Evolutionary conservation across 2,113 vertebrate genomes (phyloP).

Genomic region (Prochilodus magdalenae): DNA sequence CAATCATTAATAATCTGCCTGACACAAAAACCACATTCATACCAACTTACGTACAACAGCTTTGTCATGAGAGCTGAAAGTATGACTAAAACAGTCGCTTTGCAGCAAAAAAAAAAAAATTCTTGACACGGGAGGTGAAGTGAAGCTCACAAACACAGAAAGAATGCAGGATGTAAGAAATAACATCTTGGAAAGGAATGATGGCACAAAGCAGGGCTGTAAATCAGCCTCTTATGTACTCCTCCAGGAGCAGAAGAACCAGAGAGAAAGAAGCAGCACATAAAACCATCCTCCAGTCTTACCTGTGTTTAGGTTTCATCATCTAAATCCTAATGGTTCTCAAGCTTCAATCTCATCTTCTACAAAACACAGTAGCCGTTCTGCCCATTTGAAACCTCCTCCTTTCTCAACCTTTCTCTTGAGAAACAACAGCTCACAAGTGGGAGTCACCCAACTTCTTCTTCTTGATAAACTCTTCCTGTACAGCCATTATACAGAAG

Average conservation of each 20-base stretch:
- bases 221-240: not conserved
- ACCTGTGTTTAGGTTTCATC: conserved; percentile 11
- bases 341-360: not conserved
- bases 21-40: not conserved
- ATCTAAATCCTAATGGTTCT: not conserved
- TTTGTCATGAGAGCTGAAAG: not conserved
- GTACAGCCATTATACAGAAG: not conserved
- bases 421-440: conserved; percentile 19
- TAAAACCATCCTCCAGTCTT: not conserved
- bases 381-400: not conserved
- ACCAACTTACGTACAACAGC: not conserved
- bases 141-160: not conserved
- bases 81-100: not conserved
- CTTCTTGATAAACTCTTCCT: conserved; percentile 31
- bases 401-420: not conserved
- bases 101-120: not conserved
- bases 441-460: conserved; percentile 37
- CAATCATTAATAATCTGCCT: not conserved
- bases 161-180: not conserved
- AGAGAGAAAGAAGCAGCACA: not conserved
- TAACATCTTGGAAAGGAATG: not conserved
- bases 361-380: not conserved
- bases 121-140: not conserved
- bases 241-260: not conserved
- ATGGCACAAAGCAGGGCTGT: not conserved